Conservation (phyloP, 2,113 vertebrate genomes). For the Lanius ludovicianus region DNA sequence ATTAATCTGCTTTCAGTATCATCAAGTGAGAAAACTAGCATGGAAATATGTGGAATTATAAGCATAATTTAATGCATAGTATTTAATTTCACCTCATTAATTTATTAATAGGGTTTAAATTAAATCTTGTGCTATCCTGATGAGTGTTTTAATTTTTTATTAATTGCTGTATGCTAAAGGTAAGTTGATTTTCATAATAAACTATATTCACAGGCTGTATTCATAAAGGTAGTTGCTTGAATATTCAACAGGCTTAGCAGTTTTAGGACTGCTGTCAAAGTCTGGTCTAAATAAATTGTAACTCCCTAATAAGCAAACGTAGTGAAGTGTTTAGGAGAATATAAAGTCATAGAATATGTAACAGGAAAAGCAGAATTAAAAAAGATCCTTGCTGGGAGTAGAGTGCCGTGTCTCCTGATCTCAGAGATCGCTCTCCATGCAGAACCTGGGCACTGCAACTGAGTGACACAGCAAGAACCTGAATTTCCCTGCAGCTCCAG, state of each 20-base stretch:
- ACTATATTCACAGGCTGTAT: background rate
- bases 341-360: background rate
- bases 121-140: conserved; percentile 7
- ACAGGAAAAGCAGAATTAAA: background rate
- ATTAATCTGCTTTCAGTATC: background rate
- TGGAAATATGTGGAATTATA: background rate
- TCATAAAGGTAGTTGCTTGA: background rate
- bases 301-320: background rate
- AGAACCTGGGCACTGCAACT: background rate
- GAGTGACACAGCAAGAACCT: background rate
- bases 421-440: background rate
- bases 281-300: background rate
- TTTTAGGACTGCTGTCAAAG: background rate
- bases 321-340: background rate
- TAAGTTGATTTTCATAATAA: conserved; percentile 32
- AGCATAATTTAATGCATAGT: background rate
- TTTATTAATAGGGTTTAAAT: conserved; percentile 57
- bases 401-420: background rate
- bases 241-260: background rate
- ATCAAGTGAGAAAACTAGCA: background rate
- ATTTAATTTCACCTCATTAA: conserved; percentile 34
- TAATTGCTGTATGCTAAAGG: background rate
- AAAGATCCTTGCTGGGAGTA: background rate
- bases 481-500: background rate
- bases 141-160: conserved; percentile 43